Evolutionary conservation across 1,140 invertebrate species (phyloP).

Genomic region (Pseudomyrmex concolor): DNA sequence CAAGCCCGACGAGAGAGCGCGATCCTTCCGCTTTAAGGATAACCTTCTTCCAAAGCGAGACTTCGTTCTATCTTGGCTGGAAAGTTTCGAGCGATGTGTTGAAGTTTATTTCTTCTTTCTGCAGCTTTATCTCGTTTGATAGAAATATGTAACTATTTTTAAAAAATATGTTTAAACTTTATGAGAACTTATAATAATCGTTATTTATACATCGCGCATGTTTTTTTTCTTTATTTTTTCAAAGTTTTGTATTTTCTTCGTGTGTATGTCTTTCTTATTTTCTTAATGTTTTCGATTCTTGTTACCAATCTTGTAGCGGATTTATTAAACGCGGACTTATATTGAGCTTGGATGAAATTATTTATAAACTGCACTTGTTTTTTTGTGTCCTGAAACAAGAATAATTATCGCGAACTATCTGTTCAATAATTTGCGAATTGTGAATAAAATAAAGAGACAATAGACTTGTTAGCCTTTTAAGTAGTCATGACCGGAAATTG

Average conservation of each 20-base stretch:
- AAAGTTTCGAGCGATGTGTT: conserved; percentile 14
- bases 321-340: no score
- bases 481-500: conserved; percentile 51
- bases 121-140: background rate
- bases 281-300: no score
- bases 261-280: no score
- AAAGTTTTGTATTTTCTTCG: no score
- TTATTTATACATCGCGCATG: no score
- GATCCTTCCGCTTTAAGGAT: conserved; percentile 47
- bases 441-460: conserved; percentile 47
- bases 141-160: no score
- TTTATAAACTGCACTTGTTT: background rate
- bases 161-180: background rate
- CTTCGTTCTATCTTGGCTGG: background rate
- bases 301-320: no score
- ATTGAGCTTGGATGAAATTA: no score
- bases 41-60: conserved; percentile 5
- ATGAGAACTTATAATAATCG: no score
- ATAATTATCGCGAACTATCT: conserved; percentile 25
- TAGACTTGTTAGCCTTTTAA: conserved; percentile 40
- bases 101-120: conserved; percentile 18
- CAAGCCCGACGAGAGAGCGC: background rate
- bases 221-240: no score
- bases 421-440: conserved; percentile 50
- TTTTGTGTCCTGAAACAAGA: background rate